Evolutionary conservation across 2,113 vertebrate genomes (phyloP).

Genomic region (Columba janthina): DNA sequence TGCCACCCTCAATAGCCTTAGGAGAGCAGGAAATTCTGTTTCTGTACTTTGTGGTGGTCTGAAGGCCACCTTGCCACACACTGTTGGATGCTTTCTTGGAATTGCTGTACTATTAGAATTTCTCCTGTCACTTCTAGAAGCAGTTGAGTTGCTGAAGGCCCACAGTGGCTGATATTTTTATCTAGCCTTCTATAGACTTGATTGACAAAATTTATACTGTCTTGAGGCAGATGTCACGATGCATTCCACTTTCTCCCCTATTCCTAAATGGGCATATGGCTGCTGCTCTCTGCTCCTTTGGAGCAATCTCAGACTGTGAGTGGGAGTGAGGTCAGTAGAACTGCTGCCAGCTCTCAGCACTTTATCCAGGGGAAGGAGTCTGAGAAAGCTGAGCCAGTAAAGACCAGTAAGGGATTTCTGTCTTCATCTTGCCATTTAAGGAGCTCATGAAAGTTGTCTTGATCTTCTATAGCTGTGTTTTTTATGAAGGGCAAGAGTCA

Average conservation of each 20-base stretch:
- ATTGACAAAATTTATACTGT: neutral
- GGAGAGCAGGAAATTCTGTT: neutral
- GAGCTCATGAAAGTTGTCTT: neutral
- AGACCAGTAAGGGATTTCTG: neutral
- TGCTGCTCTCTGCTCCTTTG: neutral
- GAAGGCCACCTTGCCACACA: rapidly evolving
- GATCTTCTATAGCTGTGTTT: neutral
- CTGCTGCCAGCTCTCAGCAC: neutral
- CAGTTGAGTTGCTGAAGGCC: neutral
- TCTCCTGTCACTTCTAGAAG: neutral
- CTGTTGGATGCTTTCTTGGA: neutral
- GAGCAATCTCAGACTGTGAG: neutral
- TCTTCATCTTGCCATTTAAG: conserved; percentile 10
- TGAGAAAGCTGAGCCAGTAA: neutral
- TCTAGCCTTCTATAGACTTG: neutral
- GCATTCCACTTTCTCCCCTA: neutral
- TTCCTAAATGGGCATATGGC: conserved; percentile 11
- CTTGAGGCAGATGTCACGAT: conserved; percentile 21
- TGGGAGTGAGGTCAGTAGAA: neutral
- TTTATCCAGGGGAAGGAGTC: neutral
- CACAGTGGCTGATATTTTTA: neutral
- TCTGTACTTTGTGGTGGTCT: neutral
- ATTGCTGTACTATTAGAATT: neutral
- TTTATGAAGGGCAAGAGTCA: neutral
- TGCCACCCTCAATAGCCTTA: neutral